Evolutionary conservation across 2,888 invertebrate genomes (phyloP).

Genomic region (Cotesia congregata): DNA sequence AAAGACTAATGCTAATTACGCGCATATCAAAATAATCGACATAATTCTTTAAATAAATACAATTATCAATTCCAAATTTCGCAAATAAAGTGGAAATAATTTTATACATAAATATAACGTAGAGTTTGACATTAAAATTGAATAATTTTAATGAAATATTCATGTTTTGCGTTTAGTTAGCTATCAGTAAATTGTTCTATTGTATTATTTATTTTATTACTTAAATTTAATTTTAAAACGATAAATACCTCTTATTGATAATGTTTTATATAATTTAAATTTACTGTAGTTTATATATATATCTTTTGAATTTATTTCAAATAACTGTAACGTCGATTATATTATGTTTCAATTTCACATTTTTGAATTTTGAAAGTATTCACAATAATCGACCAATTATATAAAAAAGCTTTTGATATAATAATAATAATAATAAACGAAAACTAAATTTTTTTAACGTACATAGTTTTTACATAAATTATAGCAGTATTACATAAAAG

Average conservation of each 20-base stretch:
- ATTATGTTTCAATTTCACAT: background rate
- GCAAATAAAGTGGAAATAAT: slow-evolving; percentile 14
- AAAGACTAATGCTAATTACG: slow-evolving; percentile 20
- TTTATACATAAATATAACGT: slow-evolving; percentile 20
- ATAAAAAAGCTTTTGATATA: background rate
- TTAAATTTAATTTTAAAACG: background rate
- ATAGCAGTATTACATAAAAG: background rate
- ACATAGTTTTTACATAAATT: background rate
- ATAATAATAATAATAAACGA: background rate
- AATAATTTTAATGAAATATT: background rate
- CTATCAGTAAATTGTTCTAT: background rate
- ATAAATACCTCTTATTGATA: too few relatives aligned
- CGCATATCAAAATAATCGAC: slow-evolving; percentile 15
- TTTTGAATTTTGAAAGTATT: background rate
- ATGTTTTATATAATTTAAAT: background rate
- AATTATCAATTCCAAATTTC: slow-evolving; percentile 1
- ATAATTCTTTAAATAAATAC: background rate
- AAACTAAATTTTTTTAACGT: background rate
- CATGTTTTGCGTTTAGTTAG: background rate
- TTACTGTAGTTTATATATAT: background rate
- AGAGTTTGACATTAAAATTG: background rate
- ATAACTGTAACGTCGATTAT: background rate
- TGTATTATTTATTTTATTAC: background rate
- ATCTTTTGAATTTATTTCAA: background rate
- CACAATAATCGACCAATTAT: background rate